phyloP scores from a whole-genome alignment of 2,888 invertebrate genomes.

The Stenichneumon culpator region DNA sequence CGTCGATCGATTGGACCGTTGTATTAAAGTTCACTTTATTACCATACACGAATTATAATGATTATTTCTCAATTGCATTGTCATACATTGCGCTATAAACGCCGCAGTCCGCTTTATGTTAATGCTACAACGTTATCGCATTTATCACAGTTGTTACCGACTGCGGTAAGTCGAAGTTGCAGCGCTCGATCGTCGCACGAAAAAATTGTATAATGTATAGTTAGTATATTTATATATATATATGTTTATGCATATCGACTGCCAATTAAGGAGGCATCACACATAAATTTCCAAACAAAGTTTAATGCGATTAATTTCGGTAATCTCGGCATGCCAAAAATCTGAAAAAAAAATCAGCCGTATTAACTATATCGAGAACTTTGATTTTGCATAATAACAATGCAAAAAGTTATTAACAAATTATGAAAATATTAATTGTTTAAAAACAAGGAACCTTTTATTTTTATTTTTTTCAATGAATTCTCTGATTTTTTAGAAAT shows the following conservation, averaged over 20 bases:
- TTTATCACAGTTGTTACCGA: constrained; percentile 46
- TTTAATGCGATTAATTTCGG: too few species aligned
- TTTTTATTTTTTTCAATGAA: too few species aligned
- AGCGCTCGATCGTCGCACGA: constrained; percentile 17
- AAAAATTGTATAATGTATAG: constrained; percentile 1
- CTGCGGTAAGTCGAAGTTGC: constrained; percentile 1
- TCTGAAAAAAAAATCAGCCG: too few species aligned
- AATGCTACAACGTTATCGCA: not conserved
- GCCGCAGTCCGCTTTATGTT: not conserved
- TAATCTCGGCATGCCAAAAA: too few species aligned
- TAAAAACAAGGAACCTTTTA: too few species aligned
- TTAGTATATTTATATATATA: constrained; percentile 1
- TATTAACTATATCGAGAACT: too few species aligned
- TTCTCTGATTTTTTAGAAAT: too few species aligned
- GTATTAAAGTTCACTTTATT: constrained; percentile 47
- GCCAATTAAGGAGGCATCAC: too few species aligned
- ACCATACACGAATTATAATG: not conserved
- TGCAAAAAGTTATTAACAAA: too few species aligned
- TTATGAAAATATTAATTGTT: too few species aligned
- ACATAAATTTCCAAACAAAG: too few species aligned
- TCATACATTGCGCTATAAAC: constrained; percentile 29
- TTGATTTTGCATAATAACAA: too few species aligned
- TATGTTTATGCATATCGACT: not conserved
- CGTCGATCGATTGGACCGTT: not conserved
- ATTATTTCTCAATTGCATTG: constrained; percentile 32